phyloP scores from a whole-genome alignment of 2,113 vertebrate genomes.

The Stomatorhinus ivindoensis region DNA sequence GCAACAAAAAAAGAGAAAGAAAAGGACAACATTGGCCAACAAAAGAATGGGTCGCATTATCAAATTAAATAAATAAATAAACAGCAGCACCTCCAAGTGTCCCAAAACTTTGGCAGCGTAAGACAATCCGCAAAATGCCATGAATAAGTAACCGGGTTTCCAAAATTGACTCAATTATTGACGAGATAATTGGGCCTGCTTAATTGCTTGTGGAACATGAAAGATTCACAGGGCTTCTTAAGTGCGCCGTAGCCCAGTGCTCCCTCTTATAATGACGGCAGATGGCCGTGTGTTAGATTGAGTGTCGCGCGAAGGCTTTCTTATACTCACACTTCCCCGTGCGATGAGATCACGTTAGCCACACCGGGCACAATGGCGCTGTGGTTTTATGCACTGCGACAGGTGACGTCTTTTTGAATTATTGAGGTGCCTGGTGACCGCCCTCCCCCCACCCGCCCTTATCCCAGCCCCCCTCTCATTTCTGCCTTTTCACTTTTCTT shows the following conservation, averaged over 20 bases:
- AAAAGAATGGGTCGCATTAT: constrained; percentile 35
- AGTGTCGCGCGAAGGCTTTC: constrained; percentile 57
- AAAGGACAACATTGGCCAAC: constrained; percentile 25
- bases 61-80: constrained; percentile 39
- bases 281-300: constrained; percentile 55
- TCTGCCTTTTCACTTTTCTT: constrained; percentile 1
- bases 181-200: constrained; percentile 53
- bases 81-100: constrained; percentile 18
- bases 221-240: constrained; percentile 58
- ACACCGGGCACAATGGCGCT: constrained; percentile 43
- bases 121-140: constrained; percentile 33
- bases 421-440: constrained; percentile 38
- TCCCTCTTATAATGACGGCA: constrained; percentile 61
- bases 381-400: constrained; percentile 46
- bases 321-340: constrained; percentile 58
- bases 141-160: constrained; percentile 52
- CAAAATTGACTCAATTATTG: constrained; percentile 60
- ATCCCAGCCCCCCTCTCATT: not conserved
- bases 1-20: constrained; percentile 11
- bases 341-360: constrained; percentile 50
- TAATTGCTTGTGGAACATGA: constrained; percentile 60
- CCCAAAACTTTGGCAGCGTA: constrained; percentile 26
- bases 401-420: constrained; percentile 48
- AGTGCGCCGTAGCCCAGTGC: constrained; percentile 52
- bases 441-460: not conserved